A percentile compares a stretch with the other conserved stretches of the same genome.
phyloP scores from a whole-genome alignment of 2,113 vertebrate genomes.

The Osmerus mordax region DNA sequence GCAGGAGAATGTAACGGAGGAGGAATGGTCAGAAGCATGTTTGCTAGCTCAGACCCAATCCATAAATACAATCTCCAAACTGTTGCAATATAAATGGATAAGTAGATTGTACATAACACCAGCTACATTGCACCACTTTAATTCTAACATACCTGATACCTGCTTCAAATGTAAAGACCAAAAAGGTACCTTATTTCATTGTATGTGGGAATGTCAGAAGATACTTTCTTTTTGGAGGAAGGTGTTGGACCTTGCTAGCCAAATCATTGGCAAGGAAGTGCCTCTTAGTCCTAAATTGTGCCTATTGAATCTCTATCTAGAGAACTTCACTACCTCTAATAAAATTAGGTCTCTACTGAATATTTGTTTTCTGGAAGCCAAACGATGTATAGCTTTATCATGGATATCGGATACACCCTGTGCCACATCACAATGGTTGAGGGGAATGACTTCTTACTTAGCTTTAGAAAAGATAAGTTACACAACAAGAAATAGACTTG shows the following conservation, averaged over 20 bases:
- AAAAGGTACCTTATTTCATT: constrained; percentile 19
- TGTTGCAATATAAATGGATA: constrained; percentile 13
- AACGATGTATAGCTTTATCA: background rate
- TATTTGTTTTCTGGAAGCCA: constrained; percentile 1
- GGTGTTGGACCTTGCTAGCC: background rate
- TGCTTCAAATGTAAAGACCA: constrained; percentile 23
- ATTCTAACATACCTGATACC: constrained; percentile 16
- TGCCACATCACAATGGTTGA: too few species aligned
- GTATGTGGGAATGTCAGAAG: constrained; percentile 17
- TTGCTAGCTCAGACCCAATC: constrained; percentile 4
- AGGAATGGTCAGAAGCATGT: constrained; percentile 14
- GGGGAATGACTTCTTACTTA: too few species aligned
- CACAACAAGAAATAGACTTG: too few species aligned
- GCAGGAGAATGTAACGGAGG: constrained; percentile 10
- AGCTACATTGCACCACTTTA: constrained; percentile 20
- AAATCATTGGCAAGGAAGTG: constrained; percentile 2
- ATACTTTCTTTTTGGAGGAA: constrained; percentile 4
- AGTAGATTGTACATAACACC: constrained; percentile 10
- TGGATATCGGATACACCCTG: background rate
- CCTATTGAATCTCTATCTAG: background rate
- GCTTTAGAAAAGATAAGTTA: too few species aligned
- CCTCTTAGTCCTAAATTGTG: constrained; percentile 4
- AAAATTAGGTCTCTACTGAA: background rate
- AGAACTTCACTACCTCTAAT: background rate
- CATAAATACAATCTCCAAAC: constrained; percentile 5